phyloP scores from a whole-genome alignment of 1,140 invertebrate genomes.

The Drosophila parvula region DNA sequence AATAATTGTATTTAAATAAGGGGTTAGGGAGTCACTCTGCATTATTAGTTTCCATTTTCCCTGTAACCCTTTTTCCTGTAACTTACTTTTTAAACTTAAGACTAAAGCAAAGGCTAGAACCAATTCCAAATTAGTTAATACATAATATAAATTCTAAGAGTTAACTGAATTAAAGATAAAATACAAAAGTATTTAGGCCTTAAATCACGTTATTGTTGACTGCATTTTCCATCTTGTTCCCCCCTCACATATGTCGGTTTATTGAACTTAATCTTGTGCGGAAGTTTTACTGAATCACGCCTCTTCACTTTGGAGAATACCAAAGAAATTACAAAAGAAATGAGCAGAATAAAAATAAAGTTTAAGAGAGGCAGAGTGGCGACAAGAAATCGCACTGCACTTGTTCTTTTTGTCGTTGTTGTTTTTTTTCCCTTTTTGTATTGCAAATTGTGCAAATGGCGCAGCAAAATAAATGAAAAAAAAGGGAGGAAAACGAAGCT shows the following conservation, averaged over 20 bases:
- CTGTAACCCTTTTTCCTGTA: too few species aligned
- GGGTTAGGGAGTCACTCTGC: too few species aligned
- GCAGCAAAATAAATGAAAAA: slow-evolving; percentile 33
- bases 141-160: not conserved
- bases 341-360: slow-evolving; percentile 19
- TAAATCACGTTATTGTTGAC: not conserved
- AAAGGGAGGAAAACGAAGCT: not conserved
- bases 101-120: not conserved
- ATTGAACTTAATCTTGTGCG: slow-evolving; percentile 72
- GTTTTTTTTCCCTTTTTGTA: slow-evolving; percentile 2
- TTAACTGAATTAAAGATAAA: not conserved
- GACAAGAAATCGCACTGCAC: slow-evolving; percentile 28
- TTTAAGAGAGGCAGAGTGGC: slow-evolving; percentile 20
- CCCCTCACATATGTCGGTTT: slow-evolving; percentile 42
- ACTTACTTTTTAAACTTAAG: too few species aligned
- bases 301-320: slow-evolving; percentile 46
- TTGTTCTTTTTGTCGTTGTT: slow-evolving; percentile 8
- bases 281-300: slow-evolving; percentile 62
- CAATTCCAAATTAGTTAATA: not conserved
- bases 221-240: not conserved
- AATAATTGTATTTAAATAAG: too few species aligned
- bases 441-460: slow-evolving; percentile 54
- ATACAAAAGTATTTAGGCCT: not conserved
- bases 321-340: slow-evolving; percentile 3
- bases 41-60: too few species aligned